A percentile compares a stretch with the other conserved stretches of the same genome.
phyloP scores from a whole-genome alignment of 2,113 vertebrate genomes.

The Petromus typicus region DNA sequence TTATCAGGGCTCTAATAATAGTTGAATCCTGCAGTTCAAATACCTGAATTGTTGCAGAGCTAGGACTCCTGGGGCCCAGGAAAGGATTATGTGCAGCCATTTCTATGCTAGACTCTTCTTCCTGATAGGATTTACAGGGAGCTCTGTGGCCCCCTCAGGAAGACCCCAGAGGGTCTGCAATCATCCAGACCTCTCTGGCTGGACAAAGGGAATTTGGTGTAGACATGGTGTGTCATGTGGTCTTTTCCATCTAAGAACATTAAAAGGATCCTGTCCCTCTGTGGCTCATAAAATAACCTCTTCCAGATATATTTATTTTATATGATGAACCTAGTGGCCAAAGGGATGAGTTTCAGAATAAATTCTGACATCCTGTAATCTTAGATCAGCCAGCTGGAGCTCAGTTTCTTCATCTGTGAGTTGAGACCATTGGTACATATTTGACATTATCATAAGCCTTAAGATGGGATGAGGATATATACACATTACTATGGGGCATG shows the following conservation, averaged over 20 bases:
- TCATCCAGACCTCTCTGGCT: neutral
- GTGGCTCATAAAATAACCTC: conserved; percentile 22
- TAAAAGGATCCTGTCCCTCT: neutral
- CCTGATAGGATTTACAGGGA: conserved; percentile 1
- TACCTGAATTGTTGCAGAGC: conserved; percentile 10
- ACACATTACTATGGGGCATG: neutral
- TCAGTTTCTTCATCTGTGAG: conserved; percentile 42
- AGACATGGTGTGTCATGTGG: neutral
- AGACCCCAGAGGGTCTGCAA: neutral
- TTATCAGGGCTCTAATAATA: neutral
- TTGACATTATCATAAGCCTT: neutral
- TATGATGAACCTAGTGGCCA: neutral
- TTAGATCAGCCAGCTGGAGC: neutral
- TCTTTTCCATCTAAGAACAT: conserved; percentile 30
- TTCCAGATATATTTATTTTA: neutral
- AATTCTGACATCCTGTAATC: neutral
- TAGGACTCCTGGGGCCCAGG: neutral
- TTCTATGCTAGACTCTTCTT: neutral
- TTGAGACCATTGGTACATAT: neutral
- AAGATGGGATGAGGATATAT: neutral
- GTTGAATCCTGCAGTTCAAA: conserved; percentile 13
- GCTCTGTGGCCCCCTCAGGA: neutral
- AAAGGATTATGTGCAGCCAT: conserved; percentile 10
- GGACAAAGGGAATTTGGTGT: neutral
- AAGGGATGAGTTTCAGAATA: neutral